Base-by-base conservation (phyloP, 1,140 invertebrate species). In the Eupristina koningsbergeri region DNA sequence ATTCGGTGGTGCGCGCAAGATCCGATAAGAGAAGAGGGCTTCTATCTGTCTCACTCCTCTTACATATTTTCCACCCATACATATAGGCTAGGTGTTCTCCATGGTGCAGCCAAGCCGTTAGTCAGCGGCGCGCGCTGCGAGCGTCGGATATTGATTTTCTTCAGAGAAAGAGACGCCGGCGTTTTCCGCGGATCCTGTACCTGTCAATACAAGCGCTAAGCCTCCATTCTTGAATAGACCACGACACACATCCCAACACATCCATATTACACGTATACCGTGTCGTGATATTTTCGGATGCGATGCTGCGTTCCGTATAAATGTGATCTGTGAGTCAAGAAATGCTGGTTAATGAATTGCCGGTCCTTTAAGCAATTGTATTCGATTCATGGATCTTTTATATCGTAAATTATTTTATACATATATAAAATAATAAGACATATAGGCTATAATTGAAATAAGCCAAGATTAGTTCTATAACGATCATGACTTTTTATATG, bases 71-170 rank as follows among this genome's bases (percentile, higher is more conserved):
- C n/a, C n/a, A n/a, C n/a, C n/a, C n/a, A n/a, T n/a, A n/a, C n/a
- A n/a, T n/a, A n/a, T n/a, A n/a, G n/a, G n/a, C 82, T 86, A 77
- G 74, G 81, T 84, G 71, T 86, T 88, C 36, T 22, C 67, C 11
- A 19, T 71, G 22, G 3, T 22, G 22, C 9, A 41, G 86, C n/a
- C n/a, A 80, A n/a, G 19, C 26, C 67, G 26, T 41, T 71, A 87
- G 81, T 86, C 88, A 87, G 87, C 73, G 78, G 87, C 89, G 90
- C 91, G 91, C 77, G 91, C 90, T 88, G 87, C 86, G 85, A 91
- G 89, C 87, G 90, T 87, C 87, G 85, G 87, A 92, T 92, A 92
- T 92, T 92, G 91, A 92, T 92, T 92, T 92, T 92, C 88, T 58
- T 69, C 88, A 86, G 73, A 74, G 89, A 88, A 89, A 91, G 90